Evolutionary conservation across 2,113 vertebrate genomes (phyloP).

Genomic region (Pseudois nayaur): DNA sequence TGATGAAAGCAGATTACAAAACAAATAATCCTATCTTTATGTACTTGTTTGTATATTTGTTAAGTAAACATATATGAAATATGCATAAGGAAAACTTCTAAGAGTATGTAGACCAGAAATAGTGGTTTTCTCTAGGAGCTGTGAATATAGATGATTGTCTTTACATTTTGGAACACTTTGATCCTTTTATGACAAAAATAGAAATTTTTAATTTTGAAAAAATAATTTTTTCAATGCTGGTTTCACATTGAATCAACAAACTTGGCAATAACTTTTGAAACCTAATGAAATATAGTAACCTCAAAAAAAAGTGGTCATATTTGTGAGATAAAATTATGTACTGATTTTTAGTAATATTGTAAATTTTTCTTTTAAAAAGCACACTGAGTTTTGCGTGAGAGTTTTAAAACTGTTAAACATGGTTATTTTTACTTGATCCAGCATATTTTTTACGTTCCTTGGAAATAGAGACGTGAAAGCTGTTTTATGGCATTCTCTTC

Average conservation of each 20-base stretch:
- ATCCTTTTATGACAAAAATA: not conserved
- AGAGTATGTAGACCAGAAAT: not conserved
- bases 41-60: not conserved
- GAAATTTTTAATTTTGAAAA: constrained; percentile 12
- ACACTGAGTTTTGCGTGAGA: not conserved
- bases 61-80: not conserved
- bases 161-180: not conserved
- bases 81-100: not conserved
- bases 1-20: not conserved
- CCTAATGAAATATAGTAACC: not conserved
- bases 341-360: not conserved
- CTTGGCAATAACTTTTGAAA: not conserved
- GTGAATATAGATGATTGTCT: not conserved
- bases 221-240: not conserved
- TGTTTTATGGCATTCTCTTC: not conserved
- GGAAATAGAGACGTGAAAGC: not conserved
- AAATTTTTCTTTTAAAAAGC: not conserved
- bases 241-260: not conserved
- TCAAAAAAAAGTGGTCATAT: not conserved
- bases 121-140: not conserved
- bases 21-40: not conserved
- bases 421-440: not conserved
- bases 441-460: not conserved
- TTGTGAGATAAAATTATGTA: constrained; percentile 20
- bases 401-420: not conserved